Base-by-base conservation (phyloP, 2,113 vertebrate species). In the Caloenas nicobarica region DNA sequence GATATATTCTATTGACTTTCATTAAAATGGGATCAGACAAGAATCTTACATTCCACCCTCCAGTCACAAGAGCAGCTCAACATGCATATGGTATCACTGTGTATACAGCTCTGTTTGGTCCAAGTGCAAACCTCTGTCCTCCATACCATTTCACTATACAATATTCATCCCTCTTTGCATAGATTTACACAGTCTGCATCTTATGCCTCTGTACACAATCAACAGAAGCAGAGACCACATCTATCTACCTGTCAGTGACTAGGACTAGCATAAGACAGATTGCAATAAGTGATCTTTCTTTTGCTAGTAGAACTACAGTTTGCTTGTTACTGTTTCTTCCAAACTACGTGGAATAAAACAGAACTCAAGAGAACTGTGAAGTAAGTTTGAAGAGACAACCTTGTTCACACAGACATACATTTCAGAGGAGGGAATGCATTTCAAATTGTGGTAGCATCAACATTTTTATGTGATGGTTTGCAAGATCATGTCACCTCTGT, bases 71-170 rank as follows among this genome's bases (percentile, higher is more conserved):
- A 72, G n/a, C 56, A 94, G 72, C 25, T 78, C 70, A 36, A 1
- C 14, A 18, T 0, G 0, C 1, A 1, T 5, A 36, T 19, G 36
- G 13, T 4, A 6, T 18, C 29, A 8, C 11, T 18, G 16, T 9
- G 22, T 9, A 34, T 14, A 40, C 5, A 17, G 69, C 6, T 25
- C 58, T 16, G 50, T 54, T 22, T 23, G 28, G 19, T 64, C 15
- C n/a, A 77, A 12, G 29, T 65, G 22, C 42, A 88, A 56, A 57
- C 15, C 25, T 57, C 54, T 66, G 34, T 23, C 34, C 17, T 60
- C 33, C 21, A 26, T 17, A 74, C 18, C 23, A 9, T 81, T 40
- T 48, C 56, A 76, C 36, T 4, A 23, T 2, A 42, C 23, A 57
- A 51, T 8, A 26, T 4, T 26, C 54, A 84, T 10, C 16, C 10